Conservation (phyloP, 2,113 vertebrate genomes). For the Neotoma lepida region DNA sequence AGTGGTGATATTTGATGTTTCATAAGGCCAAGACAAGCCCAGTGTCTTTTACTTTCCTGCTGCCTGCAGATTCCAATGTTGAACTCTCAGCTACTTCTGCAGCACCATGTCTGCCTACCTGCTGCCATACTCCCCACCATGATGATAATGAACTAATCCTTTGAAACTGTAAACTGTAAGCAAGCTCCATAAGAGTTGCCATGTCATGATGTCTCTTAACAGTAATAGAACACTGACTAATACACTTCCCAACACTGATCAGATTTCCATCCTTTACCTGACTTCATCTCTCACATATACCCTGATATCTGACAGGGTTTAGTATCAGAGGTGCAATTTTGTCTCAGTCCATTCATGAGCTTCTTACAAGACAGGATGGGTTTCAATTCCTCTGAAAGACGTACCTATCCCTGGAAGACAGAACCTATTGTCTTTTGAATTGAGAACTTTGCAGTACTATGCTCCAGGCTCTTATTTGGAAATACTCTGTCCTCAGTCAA, state of each 20-base stretch:
- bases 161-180: neutral
- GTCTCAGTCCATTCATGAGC: neutral
- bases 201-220: neutral
- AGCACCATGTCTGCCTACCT: neutral
- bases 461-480: neutral
- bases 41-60: neutral
- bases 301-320: neutral
- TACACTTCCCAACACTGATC: neutral
- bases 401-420: neutral
- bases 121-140: neutral
- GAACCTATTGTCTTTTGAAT: neutral
- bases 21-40: neutral
- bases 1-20: neutral
- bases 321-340: neutral
- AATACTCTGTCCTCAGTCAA: neutral
- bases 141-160: neutral
- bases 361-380: neutral
- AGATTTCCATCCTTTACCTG: neutral
- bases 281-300: neutral
- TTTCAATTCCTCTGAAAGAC: neutral
- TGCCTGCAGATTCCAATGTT: neutral
- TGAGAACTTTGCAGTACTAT: neutral
- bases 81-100: neutral
- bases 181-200: neutral
- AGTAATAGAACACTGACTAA: neutral